Percentiles rank a stretch among this genome's conserved stretches.
Conservation (phyloP, 2,888 invertebrate genomes). For the Siphlonurus alternatus region DNA sequence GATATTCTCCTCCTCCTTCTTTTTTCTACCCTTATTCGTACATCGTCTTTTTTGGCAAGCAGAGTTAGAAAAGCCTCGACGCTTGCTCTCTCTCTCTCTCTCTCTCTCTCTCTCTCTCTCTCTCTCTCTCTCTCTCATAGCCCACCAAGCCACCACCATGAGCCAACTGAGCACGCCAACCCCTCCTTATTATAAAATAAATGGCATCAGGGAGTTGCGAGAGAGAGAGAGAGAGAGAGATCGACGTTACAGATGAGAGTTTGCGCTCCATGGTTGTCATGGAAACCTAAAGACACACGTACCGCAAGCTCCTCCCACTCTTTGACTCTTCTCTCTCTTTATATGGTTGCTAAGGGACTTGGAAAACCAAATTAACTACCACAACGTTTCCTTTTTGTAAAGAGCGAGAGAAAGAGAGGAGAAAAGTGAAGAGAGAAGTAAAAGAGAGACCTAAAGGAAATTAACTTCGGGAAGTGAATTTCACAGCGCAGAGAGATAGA, state of each 20-base stretch:
- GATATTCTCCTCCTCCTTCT: neutral
- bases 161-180: neutral
- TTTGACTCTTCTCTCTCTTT: neutral
- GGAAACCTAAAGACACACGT: neutral
- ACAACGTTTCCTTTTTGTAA: neutral
- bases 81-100: no score
- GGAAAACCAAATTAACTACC: neutral
- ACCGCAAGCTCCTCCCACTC: neutral
- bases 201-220: slow-evolving; percentile 8
- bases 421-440: neutral
- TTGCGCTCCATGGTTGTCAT: neutral
- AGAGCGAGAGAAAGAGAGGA: neutral
- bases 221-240: slow-evolving; percentile 5
- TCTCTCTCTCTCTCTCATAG: no score
- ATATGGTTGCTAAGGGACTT: neutral
- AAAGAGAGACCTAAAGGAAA: no score
- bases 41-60: neutral
- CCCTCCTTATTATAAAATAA: slow-evolving; percentile 10
- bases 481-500: neutral
- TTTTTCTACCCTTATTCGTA: neutral
- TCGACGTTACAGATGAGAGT: neutral
- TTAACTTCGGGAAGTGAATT: neutral
- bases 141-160: no score
- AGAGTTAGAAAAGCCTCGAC: no score
- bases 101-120: no score